phyloP scores from a whole-genome alignment of 1,140 invertebrate species.

The Micrasema longulum region DNA sequence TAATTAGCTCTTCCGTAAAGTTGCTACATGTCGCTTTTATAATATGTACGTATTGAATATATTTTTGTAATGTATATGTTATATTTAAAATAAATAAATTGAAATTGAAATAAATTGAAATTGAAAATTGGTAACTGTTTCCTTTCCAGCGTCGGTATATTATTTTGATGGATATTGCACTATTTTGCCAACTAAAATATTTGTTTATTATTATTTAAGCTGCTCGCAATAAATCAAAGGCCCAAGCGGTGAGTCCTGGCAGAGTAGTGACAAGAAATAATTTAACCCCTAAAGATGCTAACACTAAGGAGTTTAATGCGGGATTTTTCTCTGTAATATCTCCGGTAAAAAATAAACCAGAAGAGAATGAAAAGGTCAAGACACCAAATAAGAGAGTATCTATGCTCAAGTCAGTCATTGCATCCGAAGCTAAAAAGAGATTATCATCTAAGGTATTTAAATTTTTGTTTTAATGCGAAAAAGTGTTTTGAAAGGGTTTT shows the following conservation, averaged over 20 bases:
- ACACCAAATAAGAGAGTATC: constrained; percentile 21
- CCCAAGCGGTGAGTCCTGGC: not conserved
- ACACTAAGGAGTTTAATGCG: constrained; percentile 40
- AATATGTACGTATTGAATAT: too few relatives aligned
- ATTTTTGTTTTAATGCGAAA: not conserved
- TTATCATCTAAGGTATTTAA: constrained; percentile 29
- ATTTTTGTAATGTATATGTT: too few relatives aligned
- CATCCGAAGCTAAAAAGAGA: constrained; percentile 46
- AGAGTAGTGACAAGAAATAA: not conserved
- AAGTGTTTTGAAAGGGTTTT: not conserved
- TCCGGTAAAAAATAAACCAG: constrained; percentile 33
- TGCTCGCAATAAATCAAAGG: constrained; percentile 42
- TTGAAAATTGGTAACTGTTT: too few relatives aligned
- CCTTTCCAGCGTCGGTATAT: too few relatives aligned
- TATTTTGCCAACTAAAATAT: too few relatives aligned
- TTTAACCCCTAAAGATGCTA: constrained; percentile 15
- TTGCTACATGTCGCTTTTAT: too few relatives aligned
- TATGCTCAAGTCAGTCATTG: constrained; percentile 39
- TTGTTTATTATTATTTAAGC: too few relatives aligned
- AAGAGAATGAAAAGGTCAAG: not conserved
- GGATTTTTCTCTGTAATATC: constrained; percentile 50
- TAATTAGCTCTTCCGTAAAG: too few relatives aligned
- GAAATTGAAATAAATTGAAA: too few relatives aligned
- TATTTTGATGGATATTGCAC: too few relatives aligned
- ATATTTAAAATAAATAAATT: too few relatives aligned